Conservation (phyloP, 2,113 vertebrate genomes). For the Anseranas semipalmata region DNA sequence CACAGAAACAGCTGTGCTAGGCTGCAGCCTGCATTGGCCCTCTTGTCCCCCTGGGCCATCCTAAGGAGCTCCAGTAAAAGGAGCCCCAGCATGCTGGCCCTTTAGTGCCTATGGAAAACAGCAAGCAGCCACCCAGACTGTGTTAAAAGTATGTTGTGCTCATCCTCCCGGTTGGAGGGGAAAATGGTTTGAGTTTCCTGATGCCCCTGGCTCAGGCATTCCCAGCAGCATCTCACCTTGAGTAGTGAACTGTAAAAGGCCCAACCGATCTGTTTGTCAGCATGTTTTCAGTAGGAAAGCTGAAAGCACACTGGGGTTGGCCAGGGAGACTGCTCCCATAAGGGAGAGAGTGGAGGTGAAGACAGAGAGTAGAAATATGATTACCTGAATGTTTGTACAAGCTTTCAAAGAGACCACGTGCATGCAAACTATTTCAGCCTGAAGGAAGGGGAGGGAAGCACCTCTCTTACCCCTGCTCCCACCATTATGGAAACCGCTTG, state of each 20-base stretch:
- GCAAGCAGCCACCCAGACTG: not conserved
- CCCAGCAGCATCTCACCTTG: not conserved
- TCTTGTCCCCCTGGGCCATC: fast-evolving
- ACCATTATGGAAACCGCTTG: not conserved
- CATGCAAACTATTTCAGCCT: not conserved
- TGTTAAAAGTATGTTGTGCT: not conserved
- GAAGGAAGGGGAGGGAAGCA: not conserved
- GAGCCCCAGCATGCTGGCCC: not conserved
- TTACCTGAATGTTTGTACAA: not conserved
- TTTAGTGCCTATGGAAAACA: not conserved
- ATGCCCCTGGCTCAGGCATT: not conserved
- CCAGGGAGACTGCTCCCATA: not conserved
- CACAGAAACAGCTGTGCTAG: not conserved
- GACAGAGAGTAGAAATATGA: not conserved
- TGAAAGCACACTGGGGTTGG: not conserved
- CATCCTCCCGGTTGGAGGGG: not conserved
- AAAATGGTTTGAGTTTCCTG: not conserved
- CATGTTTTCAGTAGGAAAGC: not conserved
- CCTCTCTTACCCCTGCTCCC: not conserved
- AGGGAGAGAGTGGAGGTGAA: not conserved
- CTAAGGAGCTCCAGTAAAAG: not conserved
- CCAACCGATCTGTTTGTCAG: not conserved
- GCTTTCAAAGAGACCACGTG: not conserved
- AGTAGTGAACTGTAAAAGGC: not conserved
- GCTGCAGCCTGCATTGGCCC: not conserved